Conservation (phyloP, 2,113 vertebrate species). For the Cheirogaleus medius region DNA sequence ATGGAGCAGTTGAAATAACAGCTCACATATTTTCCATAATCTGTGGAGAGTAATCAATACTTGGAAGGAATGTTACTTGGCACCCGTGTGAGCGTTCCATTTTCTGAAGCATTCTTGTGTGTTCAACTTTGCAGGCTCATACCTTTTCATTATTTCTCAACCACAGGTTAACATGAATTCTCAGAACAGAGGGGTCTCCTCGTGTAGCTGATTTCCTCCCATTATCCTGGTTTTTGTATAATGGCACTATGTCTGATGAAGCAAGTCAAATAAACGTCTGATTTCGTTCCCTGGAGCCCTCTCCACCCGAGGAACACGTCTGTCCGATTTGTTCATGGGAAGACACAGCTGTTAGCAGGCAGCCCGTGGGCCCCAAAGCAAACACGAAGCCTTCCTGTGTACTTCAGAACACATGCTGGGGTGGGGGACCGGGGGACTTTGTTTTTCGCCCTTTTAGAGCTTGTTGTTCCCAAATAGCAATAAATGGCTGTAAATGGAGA, state of each 20-base stretch:
- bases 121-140: not conserved
- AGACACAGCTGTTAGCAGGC: conserved; percentile 36
- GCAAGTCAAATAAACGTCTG: not conserved
- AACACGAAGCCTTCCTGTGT: conserved; percentile 15
- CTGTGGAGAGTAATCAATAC: conserved; percentile 59
- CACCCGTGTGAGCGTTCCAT: not conserved
- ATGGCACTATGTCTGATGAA: not conserved
- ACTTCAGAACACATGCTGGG: not conserved
- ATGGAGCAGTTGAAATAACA: conserved; percentile 28
- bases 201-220: not conserved
- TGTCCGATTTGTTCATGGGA: not conserved
- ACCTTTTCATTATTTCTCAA: not conserved
- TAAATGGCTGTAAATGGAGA: conserved; percentile 49
- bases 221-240: conserved; percentile 1
- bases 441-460: conserved; percentile 37
- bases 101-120: not conserved
- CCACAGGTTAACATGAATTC: not conserved
- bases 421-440: not conserved
- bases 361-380: not conserved
- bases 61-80: conserved; percentile 13
- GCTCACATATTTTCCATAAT: conserved; percentile 47
- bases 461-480: conserved; percentile 23
- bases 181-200: not conserved
- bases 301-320: not conserved
- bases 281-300: not conserved